These are phyloP conservation scores for Philypnodon macrostomus DNA, from an alignment of 2,797 vertebrate genomes.

Conservation along the genomic window DNA sequence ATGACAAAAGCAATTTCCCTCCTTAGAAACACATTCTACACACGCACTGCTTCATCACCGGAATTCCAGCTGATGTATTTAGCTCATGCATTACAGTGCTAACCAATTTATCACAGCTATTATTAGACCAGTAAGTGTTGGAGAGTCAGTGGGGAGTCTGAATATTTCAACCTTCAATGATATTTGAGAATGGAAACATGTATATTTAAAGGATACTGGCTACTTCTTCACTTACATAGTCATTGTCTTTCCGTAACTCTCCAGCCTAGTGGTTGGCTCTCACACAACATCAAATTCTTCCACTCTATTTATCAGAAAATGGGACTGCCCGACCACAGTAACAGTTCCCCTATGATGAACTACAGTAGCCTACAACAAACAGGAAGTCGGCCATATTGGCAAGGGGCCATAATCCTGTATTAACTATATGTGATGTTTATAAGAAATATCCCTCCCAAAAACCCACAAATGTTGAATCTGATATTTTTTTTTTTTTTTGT, in stretches of 20 bases:
- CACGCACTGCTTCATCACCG: slow-evolving; percentile 1
- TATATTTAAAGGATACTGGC: no score
- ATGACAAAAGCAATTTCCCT: slow-evolving; percentile 56
- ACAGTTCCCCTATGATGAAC: neutral
- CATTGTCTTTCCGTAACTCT: neutral
- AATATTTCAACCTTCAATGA: neutral
- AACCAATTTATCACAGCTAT: slow-evolving; percentile 6
- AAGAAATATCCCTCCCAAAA: no score
- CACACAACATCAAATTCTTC: neutral
- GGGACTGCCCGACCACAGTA: neutral
- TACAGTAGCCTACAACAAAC: no score
- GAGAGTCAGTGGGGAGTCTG: neutral
- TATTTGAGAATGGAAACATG: neutral
- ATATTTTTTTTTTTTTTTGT: no score
- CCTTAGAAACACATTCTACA: slow-evolving; percentile 17
- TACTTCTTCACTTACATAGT: no score
- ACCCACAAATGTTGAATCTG: no score
- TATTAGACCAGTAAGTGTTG: slow-evolving; percentile 1
- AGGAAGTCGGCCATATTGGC: no score
- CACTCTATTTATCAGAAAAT: neutral
- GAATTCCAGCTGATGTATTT: slow-evolving; percentile 13
- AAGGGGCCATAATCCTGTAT: no score
- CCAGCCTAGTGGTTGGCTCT: neutral
- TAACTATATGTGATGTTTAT: no score
- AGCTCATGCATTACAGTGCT: slow-evolving; percentile 14